A percentile compares a stretch with the other conserved stretches of the same genome.
These are phyloP conservation scores for Macrosteles quadrilineatus DNA, from an alignment of 1,140 invertebrate species.

Conservation along the genomic window DNA sequence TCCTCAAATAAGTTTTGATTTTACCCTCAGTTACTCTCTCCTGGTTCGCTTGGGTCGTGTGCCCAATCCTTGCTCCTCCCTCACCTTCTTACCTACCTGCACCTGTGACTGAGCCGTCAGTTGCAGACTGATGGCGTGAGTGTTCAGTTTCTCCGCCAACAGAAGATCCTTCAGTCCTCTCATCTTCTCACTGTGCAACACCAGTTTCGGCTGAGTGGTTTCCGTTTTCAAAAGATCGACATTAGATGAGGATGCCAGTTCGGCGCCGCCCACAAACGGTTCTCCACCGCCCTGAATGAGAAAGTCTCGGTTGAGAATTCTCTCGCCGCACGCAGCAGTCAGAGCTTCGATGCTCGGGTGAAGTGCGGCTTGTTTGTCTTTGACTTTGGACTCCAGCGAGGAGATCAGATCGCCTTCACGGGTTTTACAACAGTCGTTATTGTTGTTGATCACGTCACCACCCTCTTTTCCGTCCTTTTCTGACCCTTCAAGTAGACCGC, in stretches of 20 bases:
- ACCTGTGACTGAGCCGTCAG: constrained; percentile 95
- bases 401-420: constrained; percentile 53
- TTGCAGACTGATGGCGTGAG: constrained; percentile 91
- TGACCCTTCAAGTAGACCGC: constrained; percentile 43
- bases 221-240: constrained; percentile 30
- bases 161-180: constrained; percentile 86
- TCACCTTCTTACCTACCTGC: constrained; percentile 60
- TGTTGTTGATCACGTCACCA: constrained; percentile 46
- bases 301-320: constrained; percentile 80
- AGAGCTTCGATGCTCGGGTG: constrained; percentile 73
- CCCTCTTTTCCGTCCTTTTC: constrained; percentile 45
- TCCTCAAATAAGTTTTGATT: not conserved
- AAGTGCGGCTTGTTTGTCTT: constrained; percentile 54
- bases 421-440: constrained; percentile 46
- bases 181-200: constrained; percentile 92
- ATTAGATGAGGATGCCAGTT: constrained; percentile 29
- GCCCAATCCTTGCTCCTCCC: constrained; percentile 49
- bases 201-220: constrained; percentile 60
- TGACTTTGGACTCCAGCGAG: constrained; percentile 55
- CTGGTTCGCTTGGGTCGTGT: constrained; percentile 59
- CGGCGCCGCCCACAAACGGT: constrained; percentile 60
- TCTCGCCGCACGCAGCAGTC: constrained; percentile 79
- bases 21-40: constrained; percentile 51
- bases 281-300: constrained; percentile 61
- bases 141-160: constrained; percentile 87